Evolutionary conservation across 1,140 invertebrate genomes (phyloP), one percentile per base, ranked within the genome.

Genomic region (Drosophila simulans): DNA sequence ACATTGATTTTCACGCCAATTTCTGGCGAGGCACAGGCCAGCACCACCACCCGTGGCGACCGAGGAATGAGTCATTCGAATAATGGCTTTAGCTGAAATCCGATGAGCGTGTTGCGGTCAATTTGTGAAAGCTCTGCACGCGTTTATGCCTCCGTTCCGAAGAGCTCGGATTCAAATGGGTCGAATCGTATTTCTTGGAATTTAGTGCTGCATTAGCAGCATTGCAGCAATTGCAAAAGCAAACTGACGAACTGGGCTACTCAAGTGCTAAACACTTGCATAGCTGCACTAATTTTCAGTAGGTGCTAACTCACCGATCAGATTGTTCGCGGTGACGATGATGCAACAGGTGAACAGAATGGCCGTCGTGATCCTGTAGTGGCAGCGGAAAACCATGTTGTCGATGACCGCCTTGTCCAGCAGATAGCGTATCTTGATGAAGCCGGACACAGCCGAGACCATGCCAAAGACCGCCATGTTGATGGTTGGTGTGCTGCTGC

Each of bases 311-410:
- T 95, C 93, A 97, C 97, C 97, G 93, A 97, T 97, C 42, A 97
- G 93, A 92, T 97, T 97, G 92, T 97, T 97, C 54, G 97, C 96
- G 5, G 97, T 97, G 34, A 98, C 96, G 56, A 98, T 95, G 76
- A 98, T 96, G 92, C 97, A 97, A 92, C 95, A 96, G 13, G 96
- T 94, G 90, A 98, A 97, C 12, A 98, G 93, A 78, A 98, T 95
- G 37, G 97, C 96, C 27, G 97, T 95, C 0, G 97, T 98, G 85
- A 97, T 95, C 92, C 97, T 94, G 91, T 98, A 98, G 91, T 98
- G 97, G 72, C 97, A 95, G 63, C 97, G 94, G 93, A 98, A 98
- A 7, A 97, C 95, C 94, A 97, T 95, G 91, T 98, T 98, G 93
- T 98, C 97, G 80, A 97, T 97, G 65, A 96, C 93, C 58, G 96